These are phyloP conservation scores for Capromys pilorides DNA, from an alignment of 2,797 vertebrate species.

Conservation along the genomic window DNA sequence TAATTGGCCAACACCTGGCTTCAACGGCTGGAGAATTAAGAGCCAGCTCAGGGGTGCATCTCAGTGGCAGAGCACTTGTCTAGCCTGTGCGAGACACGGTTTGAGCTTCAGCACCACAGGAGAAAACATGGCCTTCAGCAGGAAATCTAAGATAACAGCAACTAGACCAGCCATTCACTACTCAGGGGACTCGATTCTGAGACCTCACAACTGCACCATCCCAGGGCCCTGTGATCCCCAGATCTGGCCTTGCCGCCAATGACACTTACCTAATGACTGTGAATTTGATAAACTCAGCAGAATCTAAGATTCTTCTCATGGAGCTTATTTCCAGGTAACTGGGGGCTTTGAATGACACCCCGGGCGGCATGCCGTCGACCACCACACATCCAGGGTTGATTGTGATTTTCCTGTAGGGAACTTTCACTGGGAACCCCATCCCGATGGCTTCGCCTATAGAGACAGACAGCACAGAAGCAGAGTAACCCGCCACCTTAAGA, in stretches of 20 bases:
- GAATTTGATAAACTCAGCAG: conserved; percentile 87
- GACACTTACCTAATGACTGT: conserved; percentile 86
- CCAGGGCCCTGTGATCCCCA: neutral
- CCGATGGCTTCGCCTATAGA: conserved; percentile 88
- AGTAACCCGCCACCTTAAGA: neutral
- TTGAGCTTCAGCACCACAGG: too few relatives aligned
- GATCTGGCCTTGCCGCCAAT: neutral
- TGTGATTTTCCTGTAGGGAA: conserved; percentile 89
- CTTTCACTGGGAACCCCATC: conserved; percentile 88
- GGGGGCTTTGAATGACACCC: conserved; percentile 88
- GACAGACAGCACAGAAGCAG: neutral
- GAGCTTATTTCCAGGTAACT: conserved; percentile 89
- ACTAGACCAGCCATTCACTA: neutral
- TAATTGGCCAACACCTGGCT: neutral
- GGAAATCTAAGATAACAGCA: neutral
- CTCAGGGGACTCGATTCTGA: neutral
- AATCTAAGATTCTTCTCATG: conserved; percentile 88
- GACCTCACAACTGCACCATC: neutral
- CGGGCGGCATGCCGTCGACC: conserved; percentile 89
- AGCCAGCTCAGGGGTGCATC: neutral
- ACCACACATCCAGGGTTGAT: conserved; percentile 88
- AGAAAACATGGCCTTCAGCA: neutral
- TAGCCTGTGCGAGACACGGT: neutral
- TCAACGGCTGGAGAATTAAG: neutral
- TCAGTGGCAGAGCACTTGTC: neutral